These are phyloP conservation scores for Antheraea pernyi DNA, from an alignment of 1,140 invertebrate genomes.

Conservation along the genomic window DNA sequence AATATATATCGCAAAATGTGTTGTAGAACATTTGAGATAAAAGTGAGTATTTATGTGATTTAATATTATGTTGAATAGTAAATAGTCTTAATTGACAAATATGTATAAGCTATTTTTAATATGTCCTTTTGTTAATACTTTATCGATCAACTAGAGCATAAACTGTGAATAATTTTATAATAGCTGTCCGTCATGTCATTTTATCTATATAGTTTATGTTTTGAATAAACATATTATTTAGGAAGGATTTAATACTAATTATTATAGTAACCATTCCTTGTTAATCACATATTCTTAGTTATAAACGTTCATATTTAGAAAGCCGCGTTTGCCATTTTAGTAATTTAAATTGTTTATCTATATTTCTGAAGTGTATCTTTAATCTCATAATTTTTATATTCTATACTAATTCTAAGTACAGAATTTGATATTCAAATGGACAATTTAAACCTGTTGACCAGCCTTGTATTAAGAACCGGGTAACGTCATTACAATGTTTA, in stretches of 20 bases:
- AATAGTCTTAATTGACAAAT: not conserved
- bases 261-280: not conserved
- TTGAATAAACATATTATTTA: not conserved
- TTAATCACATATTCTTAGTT: not conserved
- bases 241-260: not conserved
- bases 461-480: too few relatives aligned
- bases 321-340: not conserved
- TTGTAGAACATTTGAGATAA: not conserved
- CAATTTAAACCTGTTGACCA: too few relatives aligned
- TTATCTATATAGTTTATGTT: not conserved
- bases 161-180: not conserved
- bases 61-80: too few relatives aligned
- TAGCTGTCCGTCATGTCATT: not conserved
- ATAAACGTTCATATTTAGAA: conserved; percentile 10
- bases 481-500: too few relatives aligned
- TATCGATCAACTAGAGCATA: not conserved
- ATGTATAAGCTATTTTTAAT: not conserved
- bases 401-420: too few relatives aligned
- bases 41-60: too few relatives aligned
- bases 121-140: not conserved
- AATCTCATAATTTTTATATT: too few relatives aligned
- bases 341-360: not conserved
- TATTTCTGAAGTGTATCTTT: too few relatives aligned
- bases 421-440: too few relatives aligned
- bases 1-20: not conserved